A percentile compares a stretch with the other conserved stretches of the same genome.
phyloP scores from a whole-genome alignment of 2,113 vertebrate genomes.

The Podocnemis expansa region DNA sequence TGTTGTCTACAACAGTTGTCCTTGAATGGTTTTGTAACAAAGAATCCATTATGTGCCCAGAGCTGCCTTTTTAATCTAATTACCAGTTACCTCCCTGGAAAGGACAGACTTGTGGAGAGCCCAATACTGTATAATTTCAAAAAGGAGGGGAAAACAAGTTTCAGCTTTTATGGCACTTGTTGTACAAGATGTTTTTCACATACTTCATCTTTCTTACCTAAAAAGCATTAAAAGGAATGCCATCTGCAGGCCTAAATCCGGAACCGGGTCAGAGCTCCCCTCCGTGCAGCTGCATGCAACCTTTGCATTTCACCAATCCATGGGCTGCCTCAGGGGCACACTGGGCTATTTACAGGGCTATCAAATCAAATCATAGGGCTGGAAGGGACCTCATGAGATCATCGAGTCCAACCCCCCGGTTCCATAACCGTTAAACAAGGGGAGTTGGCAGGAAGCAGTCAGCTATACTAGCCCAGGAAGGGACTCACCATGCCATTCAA shows the following conservation, averaged over 20 bases:
- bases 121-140: neutral
- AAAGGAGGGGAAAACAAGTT: rapidly evolving
- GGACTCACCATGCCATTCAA: neutral
- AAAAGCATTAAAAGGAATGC: rapidly evolving
- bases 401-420: too few species aligned
- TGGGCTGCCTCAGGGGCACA: neutral
- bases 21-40: neutral
- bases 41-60: rapidly evolving
- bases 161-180: neutral
- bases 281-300: neutral
- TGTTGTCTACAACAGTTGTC: neutral
- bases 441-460: neutral
- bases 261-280: neutral
- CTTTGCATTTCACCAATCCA: neutral
- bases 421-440: neutral
- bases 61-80: neutral
- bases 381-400: too few species aligned
- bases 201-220: neutral
- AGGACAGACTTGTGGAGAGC: rapidly evolving
- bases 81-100: neutral
- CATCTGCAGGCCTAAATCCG: rapidly evolving
- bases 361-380: too few species aligned
- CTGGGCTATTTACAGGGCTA: too few species aligned
- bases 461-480: neutral
- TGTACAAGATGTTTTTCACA: rapidly evolving